A percentile compares a stretch with the other conserved stretches of the same genome.
These are phyloP conservation scores for Sus scrofa DNA, from an alignment of 2,113 vertebrate genomes.

Conservation along the genomic window DNA sequence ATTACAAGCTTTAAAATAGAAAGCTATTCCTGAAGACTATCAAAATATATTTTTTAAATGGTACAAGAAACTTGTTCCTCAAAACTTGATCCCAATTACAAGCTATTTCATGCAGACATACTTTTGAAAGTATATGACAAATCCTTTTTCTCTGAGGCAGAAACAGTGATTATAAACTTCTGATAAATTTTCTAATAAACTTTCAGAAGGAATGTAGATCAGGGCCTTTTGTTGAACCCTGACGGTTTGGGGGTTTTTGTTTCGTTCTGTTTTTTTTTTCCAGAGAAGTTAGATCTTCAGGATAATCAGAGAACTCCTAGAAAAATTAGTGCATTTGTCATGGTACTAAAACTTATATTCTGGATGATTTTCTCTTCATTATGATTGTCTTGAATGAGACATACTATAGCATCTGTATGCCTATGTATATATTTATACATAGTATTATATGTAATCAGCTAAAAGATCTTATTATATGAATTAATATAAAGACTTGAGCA, in stretches of 20 bases:
- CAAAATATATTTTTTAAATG: not conserved
- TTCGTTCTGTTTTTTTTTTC: not conserved
- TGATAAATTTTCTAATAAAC: not conserved
- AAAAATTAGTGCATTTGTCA: not conserved
- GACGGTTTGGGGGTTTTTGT: too few species aligned
- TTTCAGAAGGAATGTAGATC: not conserved
- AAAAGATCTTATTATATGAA: not conserved
- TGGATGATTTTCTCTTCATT: not conserved
- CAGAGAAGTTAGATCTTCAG: not conserved
- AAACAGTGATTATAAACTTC: fast-evolving
- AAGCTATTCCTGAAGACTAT: not conserved
- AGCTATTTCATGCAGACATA: not conserved
- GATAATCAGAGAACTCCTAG: not conserved
- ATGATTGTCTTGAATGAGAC: not conserved
- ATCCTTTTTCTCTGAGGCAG: not conserved
- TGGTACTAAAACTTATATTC: not conserved
- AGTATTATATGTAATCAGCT: not conserved
- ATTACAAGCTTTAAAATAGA: not conserved
- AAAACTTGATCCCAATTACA: not conserved
- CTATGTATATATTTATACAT: not conserved
- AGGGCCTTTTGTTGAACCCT: not conserved
- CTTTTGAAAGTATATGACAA: not conserved
- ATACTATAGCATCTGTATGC: not conserved
- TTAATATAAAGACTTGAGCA: not conserved
- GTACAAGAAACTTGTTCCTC: not conserved